Base-by-base conservation (phyloP, 2,113 vertebrate genomes). In the Actenoides hombroni region DNA sequence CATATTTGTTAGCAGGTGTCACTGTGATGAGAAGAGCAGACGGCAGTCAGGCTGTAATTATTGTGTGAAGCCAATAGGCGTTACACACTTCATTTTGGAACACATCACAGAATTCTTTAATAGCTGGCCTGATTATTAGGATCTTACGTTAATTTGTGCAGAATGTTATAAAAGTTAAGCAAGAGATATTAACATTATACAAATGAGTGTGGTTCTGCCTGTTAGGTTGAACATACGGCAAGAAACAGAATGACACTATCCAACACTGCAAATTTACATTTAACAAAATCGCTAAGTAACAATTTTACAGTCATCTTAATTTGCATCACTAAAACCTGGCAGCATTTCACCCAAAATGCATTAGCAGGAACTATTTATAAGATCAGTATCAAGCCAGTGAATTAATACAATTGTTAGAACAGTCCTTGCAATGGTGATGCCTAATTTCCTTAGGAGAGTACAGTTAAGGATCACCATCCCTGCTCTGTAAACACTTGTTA, bases 301-400 rank as follows among this genome's bases (percentile, higher is more conserved):
- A 97, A 98, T 98, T 98, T 98, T 97, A 97, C 97, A 98, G 97
- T 98, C 97, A 95, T 97, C 96, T 97, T 98, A 97, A 98, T 98
- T 98, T 98, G 97, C 98, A 97, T 97, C 97, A 97, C 96, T 97
- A 96, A 98, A 98, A 98, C 96, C 95, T 98, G 97, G 94, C 96
- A 96, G 88, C 84, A 64, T 96, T 96, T 97, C 94, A 95, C 94
- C 97, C 97, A 98, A 98, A 98, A 98, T 97, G 97, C 94, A 97
- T 98, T 97, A 98, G 94, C 95, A 95, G 94, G 77, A 92, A 83
- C 96, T 98, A 98, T 98, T 98, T 98, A 97, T 98, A 97, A 97
- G 96, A 97, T 95, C 95, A 93, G 85, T 91, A 97, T 97, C 96
- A 90, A 96, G 92, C 73, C 91, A 96, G 86, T 93, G 93, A 96